Conservation (phyloP, 1,140 invertebrate genomes). For the Drosophila funebris region DNA sequence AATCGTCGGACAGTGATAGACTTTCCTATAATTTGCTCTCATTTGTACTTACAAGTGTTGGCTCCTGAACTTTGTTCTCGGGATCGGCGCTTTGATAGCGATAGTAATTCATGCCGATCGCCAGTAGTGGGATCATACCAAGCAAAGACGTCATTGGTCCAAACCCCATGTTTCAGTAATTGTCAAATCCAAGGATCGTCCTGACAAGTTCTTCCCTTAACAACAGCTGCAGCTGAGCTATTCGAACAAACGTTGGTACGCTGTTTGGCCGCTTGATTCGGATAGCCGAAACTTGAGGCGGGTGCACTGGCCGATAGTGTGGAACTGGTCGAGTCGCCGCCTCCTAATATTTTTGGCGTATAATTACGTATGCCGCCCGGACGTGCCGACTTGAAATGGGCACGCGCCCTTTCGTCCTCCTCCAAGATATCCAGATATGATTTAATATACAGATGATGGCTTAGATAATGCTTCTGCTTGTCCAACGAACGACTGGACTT, state of each 20-base stretch:
- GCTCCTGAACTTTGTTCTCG: slow-evolving; percentile 90
- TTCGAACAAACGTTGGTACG: slow-evolving; percentile 7
- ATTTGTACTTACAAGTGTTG: slow-evolving; percentile 86
- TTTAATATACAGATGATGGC: slow-evolving; percentile 86
- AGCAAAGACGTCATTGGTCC: slow-evolving; percentile 86
- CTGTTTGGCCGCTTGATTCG: slow-evolving; percentile 17
- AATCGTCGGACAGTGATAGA: too few species aligned
- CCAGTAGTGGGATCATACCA: slow-evolving; percentile 90
- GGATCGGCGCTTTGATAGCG: slow-evolving; percentile 92
- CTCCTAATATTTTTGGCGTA: slow-evolving; percentile 87
- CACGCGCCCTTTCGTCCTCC: slow-evolving; percentile 83
- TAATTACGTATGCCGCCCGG: slow-evolving; percentile 87
- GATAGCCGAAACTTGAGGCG: slow-evolving; percentile 27
- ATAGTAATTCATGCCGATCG: slow-evolving; percentile 91
- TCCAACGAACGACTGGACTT: slow-evolving; percentile 85
- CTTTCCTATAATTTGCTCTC: neutral
- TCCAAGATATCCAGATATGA: slow-evolving; percentile 86
- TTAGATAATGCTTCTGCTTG: slow-evolving; percentile 85
- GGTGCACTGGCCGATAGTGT: slow-evolving; percentile 68
- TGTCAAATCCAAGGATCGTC: slow-evolving; percentile 83
- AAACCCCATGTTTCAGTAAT: slow-evolving; percentile 83
- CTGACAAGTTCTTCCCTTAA: slow-evolving; percentile 31
- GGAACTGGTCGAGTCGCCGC: slow-evolving; percentile 53
- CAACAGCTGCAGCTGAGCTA: slow-evolving; percentile 10
- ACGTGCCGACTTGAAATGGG: slow-evolving; percentile 84